Conservation (phyloP, 2,797 vertebrate genomes). For the Manis crassicaudata region DNA sequence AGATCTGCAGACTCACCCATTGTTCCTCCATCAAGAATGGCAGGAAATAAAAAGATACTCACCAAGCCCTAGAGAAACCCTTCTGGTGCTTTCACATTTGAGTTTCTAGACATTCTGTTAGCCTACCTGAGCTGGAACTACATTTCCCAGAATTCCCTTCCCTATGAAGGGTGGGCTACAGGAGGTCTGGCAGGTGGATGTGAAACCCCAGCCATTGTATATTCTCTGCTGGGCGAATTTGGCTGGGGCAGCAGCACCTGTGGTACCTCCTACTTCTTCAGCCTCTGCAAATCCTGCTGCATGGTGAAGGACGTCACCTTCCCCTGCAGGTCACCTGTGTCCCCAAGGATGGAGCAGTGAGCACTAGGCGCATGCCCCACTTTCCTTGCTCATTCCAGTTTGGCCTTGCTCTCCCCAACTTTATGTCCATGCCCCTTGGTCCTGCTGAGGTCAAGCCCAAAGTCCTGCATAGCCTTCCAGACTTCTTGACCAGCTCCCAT, state of each 20-base stretch:
- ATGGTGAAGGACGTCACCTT: background rate
- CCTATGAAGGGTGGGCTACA: background rate
- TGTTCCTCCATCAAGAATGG: background rate
- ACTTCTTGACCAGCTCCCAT: background rate
- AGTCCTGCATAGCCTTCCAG: too few species aligned
- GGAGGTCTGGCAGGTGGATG: background rate
- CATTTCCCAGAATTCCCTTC: background rate
- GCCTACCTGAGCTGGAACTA: background rate
- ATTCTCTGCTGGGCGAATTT: too few species aligned
- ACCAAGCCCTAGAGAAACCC: background rate
- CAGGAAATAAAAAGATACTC: background rate
- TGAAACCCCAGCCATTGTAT: too few species aligned
- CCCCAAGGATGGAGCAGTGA: background rate
- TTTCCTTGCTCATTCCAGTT: background rate
- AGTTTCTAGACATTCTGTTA: background rate
- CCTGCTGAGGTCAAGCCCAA: background rate
- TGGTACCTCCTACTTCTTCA: background rate
- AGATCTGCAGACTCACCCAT: background rate
- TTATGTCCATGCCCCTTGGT: background rate
- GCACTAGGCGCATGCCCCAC: fast-evolving
- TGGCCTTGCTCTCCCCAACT: background rate
- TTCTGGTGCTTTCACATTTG: background rate
- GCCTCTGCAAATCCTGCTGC: background rate
- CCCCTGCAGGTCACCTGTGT: background rate
- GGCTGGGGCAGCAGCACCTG: background rate